Evolutionary conservation across 2,113 vertebrate genomes (phyloP).

Genomic region (Leucoraja erinaceus): DNA sequence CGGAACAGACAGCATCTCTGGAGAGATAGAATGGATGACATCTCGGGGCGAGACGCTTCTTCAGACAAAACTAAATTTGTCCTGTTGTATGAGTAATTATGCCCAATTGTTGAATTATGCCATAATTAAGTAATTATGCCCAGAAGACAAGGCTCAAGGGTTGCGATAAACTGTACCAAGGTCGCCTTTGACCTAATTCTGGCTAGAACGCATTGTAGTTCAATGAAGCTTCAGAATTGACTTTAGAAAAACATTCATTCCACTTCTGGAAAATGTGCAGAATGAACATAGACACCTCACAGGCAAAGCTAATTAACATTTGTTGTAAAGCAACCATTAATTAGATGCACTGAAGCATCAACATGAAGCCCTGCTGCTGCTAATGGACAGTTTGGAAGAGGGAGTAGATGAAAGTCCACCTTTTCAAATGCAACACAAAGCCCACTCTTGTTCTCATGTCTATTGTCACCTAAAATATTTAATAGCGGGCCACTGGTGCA

Average conservation of each 20-base stretch:
- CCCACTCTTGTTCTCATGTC: background rate
- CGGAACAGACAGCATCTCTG: too few species aligned
- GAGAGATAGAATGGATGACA: too few species aligned
- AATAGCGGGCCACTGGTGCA: background rate
- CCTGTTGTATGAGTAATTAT: background rate
- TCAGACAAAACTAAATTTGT: background rate
- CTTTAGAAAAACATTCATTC: background rate
- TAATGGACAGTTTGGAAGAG: background rate
- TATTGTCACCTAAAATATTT: background rate
- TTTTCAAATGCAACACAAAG: constrained; percentile 11
- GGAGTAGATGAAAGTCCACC: background rate
- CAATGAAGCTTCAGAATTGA: background rate
- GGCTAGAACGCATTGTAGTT: background rate
- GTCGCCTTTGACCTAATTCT: background rate
- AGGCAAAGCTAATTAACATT: background rate
- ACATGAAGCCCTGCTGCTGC: background rate
- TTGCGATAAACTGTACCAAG: background rate
- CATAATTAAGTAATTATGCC: too few species aligned
- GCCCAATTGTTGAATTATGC: background rate
- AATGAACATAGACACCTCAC: background rate
- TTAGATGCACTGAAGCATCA: constrained; percentile 1
- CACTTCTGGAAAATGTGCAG: background rate
- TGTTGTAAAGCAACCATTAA: background rate
- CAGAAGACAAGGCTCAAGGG: background rate
- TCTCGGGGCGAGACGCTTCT: too few species aligned